These are phyloP conservation scores for Drosophila mimetica DNA, from an alignment of 2,888 invertebrate species.

Conservation along the genomic window DNA sequence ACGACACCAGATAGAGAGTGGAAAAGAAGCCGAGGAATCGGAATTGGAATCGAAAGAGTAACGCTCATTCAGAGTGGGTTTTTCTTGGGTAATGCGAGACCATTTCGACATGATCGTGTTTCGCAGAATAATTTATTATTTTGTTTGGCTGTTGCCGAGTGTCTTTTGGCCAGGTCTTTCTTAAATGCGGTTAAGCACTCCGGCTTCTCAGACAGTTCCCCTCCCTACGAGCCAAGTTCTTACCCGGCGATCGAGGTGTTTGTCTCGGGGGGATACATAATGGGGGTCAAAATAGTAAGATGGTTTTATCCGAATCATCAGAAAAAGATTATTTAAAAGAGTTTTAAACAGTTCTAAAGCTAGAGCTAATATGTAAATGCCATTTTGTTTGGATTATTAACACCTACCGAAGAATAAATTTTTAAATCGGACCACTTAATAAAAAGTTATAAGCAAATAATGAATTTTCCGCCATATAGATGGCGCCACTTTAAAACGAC, in stretches of 20 bases:
- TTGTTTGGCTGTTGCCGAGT: conserved; percentile 53
- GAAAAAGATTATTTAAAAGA: no score
- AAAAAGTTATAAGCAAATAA: no score
- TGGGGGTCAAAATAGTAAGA: background rate
- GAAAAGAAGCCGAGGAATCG: conserved; percentile 4
- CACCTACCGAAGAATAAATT: no score
- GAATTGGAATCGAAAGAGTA: conserved; percentile 15
- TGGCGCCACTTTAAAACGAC: no score
- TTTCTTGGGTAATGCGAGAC: conserved; percentile 69
- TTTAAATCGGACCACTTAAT: no score
- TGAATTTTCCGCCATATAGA: no score
- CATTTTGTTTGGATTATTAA: no score
- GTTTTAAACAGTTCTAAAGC: no score
- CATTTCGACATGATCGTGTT: conserved; percentile 71
- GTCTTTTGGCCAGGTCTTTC: conserved; percentile 48
- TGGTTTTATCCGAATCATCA: no score
- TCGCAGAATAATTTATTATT: conserved; percentile 64
- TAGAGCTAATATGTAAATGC: no score
- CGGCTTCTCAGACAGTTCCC: conserved; percentile 36
- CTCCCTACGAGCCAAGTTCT: conserved; percentile 23
- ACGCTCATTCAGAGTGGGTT: conserved; percentile 52
- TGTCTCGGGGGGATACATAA: conserved; percentile 2
- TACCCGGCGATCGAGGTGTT: conserved; percentile 12
- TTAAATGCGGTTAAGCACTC: conserved; percentile 75
- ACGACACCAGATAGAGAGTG: conserved; percentile 1